Percentiles rank a stretch among this genome's conserved stretches.
These are phyloP conservation scores for Esox niger DNA, from an alignment of 2,113 vertebrate species.

Conservation along the genomic window DNA sequence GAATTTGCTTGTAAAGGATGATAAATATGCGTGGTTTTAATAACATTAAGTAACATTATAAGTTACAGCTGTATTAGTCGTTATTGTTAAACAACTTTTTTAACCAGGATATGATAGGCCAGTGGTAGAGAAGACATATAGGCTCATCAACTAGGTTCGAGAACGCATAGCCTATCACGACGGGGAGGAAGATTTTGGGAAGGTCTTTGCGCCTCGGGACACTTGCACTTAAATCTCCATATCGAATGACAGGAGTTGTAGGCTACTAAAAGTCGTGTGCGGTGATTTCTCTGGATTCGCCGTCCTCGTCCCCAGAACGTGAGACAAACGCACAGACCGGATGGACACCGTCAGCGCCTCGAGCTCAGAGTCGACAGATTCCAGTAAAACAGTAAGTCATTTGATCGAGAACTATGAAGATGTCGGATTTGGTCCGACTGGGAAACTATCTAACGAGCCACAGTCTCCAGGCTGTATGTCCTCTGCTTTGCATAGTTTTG, in stretches of 20 bases:
- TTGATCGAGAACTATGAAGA: conserved; percentile 36
- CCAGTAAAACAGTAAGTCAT: conserved; percentile 24
- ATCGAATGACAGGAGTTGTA: conserved; percentile 6
- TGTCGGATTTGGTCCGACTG: conserved; percentile 24
- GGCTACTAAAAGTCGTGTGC: not conserved
- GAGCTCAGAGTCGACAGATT: conserved; percentile 36
- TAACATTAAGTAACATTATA: too few relatives aligned
- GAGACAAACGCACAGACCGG: conserved; percentile 40
- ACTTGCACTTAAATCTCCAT: conserved; percentile 9
- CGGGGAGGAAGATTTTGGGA: conserved; percentile 53
- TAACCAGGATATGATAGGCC: not conserved
- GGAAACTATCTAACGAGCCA: conserved; percentile 20
- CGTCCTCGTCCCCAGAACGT: conserved; percentile 19
- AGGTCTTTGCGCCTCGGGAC: conserved; percentile 18
- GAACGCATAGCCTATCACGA: conserved; percentile 25
- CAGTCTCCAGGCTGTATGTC: conserved; percentile 20
- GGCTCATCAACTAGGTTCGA: not conserved
- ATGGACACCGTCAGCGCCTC: conserved; percentile 41
- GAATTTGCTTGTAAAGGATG: too few relatives aligned
- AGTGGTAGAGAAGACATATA: not conserved
- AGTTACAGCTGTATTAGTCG: too few relatives aligned
- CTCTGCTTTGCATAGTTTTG: conserved; percentile 58
- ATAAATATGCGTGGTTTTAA: too few relatives aligned
- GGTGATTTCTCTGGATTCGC: not conserved
- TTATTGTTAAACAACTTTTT: too few relatives aligned